Evolutionary conservation across 2,888 invertebrate genomes (phyloP).

Genomic region (Eupithecia centaureata): DNA sequence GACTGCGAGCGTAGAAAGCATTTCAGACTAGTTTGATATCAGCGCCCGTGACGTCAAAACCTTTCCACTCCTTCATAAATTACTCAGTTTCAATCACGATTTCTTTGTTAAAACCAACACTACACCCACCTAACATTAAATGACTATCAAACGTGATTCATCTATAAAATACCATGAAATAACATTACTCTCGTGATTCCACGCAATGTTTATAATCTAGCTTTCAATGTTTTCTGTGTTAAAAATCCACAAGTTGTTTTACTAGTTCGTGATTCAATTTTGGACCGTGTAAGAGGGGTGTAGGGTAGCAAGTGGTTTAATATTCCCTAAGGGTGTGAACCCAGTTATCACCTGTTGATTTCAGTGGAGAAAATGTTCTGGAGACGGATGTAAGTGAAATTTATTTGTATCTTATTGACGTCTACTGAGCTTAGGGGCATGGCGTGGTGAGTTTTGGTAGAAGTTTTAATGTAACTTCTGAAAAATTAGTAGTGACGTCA

Average conservation of each 20-base stretch:
- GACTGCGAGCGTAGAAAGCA: constrained; percentile 79
- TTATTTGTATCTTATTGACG: constrained; percentile 3
- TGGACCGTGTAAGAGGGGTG: constrained; percentile 60
- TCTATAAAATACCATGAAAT: constrained; percentile 1
- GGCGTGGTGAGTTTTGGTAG: background rate
- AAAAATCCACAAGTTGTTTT: constrained; percentile 74
- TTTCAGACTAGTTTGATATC: constrained; percentile 82
- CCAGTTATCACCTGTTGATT: constrained; percentile 80
- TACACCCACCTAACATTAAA: background rate
- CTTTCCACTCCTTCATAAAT: constrained; percentile 59
- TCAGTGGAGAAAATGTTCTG: constrained; percentile 73
- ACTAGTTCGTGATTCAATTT: constrained; percentile 62
- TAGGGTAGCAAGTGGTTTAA: constrained; percentile 68
- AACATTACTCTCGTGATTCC: background rate
- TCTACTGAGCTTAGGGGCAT: background rate
- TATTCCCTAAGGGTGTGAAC: constrained; percentile 63
- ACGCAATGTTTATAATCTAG: background rate
- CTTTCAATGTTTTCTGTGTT: background rate
- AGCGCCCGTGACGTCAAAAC: constrained; percentile 77
- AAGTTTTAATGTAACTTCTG: background rate
- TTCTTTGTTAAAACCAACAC: constrained; percentile 17
- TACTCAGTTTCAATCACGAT: constrained; percentile 53
- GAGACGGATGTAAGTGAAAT: constrained; percentile 71
- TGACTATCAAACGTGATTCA: background rate
- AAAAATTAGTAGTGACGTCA: background rate